Conservation (phyloP, 2,797 vertebrate species). For the Sarcoramphus papa region DNA sequence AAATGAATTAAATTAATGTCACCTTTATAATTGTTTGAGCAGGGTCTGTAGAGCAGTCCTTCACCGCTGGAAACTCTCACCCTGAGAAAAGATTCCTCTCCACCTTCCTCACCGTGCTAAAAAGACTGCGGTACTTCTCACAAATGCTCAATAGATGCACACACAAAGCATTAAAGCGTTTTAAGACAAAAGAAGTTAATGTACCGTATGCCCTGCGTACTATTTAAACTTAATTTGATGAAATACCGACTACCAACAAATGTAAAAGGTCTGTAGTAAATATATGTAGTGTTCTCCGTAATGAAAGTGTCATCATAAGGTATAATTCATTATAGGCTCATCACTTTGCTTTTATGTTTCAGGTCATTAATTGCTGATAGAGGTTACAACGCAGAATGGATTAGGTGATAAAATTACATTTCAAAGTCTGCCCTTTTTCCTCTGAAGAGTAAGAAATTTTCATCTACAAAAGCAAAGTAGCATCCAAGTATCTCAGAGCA, state of each 20-base stretch:
- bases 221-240: background rate
- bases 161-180: background rate
- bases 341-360: background rate
- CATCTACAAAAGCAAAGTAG: background rate
- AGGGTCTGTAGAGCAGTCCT: background rate
- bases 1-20: background rate
- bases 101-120: fast-evolving
- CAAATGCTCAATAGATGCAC: background rate
- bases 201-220: background rate
- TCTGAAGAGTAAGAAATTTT: background rate
- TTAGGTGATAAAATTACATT: background rate
- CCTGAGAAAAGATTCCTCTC: background rate
- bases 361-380: constrained; percentile 7
- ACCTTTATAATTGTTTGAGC: background rate
- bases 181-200: background rate
- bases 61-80: background rate
- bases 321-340: background rate
- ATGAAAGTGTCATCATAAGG: background rate
- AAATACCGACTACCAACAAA: background rate
- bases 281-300: background rate
- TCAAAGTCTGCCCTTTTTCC: background rate
- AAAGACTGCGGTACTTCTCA: background rate
- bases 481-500: background rate
- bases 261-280: background rate
- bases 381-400: background rate